Base-by-base conservation (phyloP, 2,113 vertebrate genomes). In the Notothenia coriiceps region DNA sequence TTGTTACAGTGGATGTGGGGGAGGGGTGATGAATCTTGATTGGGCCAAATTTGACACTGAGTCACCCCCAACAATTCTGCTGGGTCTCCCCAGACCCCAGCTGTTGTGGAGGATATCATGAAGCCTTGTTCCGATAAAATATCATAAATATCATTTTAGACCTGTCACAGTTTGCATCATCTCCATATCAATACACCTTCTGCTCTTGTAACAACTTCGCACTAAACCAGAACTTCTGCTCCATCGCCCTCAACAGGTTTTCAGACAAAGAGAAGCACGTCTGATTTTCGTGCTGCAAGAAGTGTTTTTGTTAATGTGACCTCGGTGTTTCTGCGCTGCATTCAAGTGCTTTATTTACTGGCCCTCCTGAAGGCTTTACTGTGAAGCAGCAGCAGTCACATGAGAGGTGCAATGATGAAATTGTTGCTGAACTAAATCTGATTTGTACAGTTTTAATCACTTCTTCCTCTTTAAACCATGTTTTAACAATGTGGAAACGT, bases 371-470 rank as follows among this genome's bases (percentile, higher is more conserved):
- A 35, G 55, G 25, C 20, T 13, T 66, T 54, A 12, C 56, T 43
- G 78, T 55, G 52, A 29, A 61, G 63, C 64, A 63, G 63, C 71
- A 15, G 47, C 46, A 1, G 74, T 79, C 57, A 57, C 74, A 12
- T 61, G 80, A 0, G 9, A 7, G 20, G 33, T 40, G 35, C 35
- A 40, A 40, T 7, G 35, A 6, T 20, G n/a, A n/a, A 46, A 64
- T 47, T 47, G 7, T 63, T 66, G 55, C 18, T 47, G 9, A 8
- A 11, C 20, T 44, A 11, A 1, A 44, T 2, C 20, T 52, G 47
- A 0, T 59, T 56, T 57, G 55, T 29, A 20, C 50, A 55, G 11
- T 43, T 57, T 50, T 59, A 14, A 29, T 29, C 29, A 20, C 5
- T 29, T 2, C 33, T 4, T 12, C 22, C 5, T 47, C 10, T 0